These are phyloP conservation scores for Glossosoma conforme DNA, from an alignment of 1,140 invertebrate genomes.

Conservation along the genomic window DNA sequence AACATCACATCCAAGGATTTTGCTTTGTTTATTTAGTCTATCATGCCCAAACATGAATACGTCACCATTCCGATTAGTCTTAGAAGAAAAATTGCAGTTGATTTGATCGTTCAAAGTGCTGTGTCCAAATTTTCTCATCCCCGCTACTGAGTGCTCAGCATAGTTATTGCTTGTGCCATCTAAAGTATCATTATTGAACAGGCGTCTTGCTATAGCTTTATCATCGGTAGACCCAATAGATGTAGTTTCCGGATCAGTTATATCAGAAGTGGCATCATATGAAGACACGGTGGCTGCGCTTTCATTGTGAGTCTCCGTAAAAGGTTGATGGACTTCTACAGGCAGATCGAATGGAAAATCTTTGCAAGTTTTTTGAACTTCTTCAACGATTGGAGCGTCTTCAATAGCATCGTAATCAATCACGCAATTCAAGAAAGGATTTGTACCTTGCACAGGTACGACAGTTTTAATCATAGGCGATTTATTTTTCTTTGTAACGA, in stretches of 20 bases:
- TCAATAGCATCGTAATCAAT: slow-evolving; percentile 11
- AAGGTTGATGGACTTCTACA: slow-evolving; percentile 11
- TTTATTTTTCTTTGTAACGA: slow-evolving; percentile 40
- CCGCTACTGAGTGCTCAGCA: slow-evolving; percentile 14
- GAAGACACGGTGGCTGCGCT: slow-evolving; percentile 36
- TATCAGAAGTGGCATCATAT: slow-evolving; percentile 22
- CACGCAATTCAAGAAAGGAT: slow-evolving; percentile 42
- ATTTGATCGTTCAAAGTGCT: slow-evolving; percentile 18
- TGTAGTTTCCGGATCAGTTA: slow-evolving; percentile 17
- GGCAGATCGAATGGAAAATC: slow-evolving; percentile 30
- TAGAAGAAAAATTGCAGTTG: slow-evolving; percentile 10
- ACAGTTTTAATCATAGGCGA: slow-evolving; percentile 22
- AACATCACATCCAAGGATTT: slow-evolving; percentile 45
- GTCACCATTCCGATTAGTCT: background rate
- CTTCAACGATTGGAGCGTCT: background rate
- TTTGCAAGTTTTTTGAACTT: background rate
- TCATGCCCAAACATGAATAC: slow-evolving; percentile 25
- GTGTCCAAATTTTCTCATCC: slow-evolving; percentile 13
- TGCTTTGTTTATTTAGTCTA: slow-evolving; percentile 46
- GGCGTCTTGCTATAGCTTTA: slow-evolving; percentile 37
- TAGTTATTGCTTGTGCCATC: slow-evolving; percentile 16
- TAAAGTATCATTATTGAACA: slow-evolving; percentile 40
- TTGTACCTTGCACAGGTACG: slow-evolving; percentile 38
- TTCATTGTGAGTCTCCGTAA: slow-evolving; percentile 32
- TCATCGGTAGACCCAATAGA: slow-evolving; percentile 17